Base-by-base conservation (phyloP, 2,888 invertebrate species). In the Cheilosia grossa region DNA sequence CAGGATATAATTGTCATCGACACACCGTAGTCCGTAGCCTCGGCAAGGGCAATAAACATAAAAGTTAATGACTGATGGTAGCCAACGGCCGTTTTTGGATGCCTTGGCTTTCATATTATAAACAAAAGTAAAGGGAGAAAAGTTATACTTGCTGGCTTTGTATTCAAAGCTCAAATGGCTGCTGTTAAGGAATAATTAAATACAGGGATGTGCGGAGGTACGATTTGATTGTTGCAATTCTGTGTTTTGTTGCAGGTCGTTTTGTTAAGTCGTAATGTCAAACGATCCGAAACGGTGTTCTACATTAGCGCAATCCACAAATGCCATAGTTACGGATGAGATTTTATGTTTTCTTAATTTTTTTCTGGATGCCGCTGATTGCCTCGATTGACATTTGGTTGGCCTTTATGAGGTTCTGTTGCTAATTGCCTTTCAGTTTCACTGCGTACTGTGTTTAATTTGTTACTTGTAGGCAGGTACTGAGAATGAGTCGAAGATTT, bases 31-130 rank as follows among this genome's bases (percentile, higher is more conserved):
- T 27, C 27, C 27, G 27, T 27, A 58, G 27, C 27, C 44, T 13
- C 33, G 63, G 42, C 19, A 17, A 53, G 33, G 24, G 66, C 69
- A 64, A 83, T 83, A 80, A 83, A 83, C 80, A 80, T 83, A 83
- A 83, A 83, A 83, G 59, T 80, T 83, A 83, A 83, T 75, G 83
- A 80, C 80, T 64, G 66, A 66, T 75, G 69, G 79, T 83, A 75
- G 59, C 73, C 83, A 49, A 37, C 47, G 54, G 49, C 37, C 59
- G 47, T 74, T 82, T 37, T 40, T 30, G 47, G 67, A 49, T 59
- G 47, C 42, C 47, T 63, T 37, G 47, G 64, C 72, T 72, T 53
- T 21, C 24, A 17, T 19, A 61, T 67, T 67, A 54, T 17, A 54
- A 19, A 17, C 47, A 17, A 74, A 66, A 40, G 40, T 5, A 44